phyloP scores from a whole-genome alignment of 2,888 invertebrate species.

The Chloroclysta siterata region DNA sequence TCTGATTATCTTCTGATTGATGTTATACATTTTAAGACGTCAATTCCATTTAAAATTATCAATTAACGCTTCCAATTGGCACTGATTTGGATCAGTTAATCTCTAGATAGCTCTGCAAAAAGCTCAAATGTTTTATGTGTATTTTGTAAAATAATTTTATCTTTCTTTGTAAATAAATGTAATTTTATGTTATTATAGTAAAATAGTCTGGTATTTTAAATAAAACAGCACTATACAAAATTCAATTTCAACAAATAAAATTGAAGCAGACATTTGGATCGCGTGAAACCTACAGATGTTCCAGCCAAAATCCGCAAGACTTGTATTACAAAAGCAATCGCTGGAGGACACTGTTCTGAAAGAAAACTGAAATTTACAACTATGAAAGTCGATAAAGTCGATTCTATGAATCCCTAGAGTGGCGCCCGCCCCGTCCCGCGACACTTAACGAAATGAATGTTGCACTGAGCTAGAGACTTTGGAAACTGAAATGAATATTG shows the following conservation, averaged over 20 bases:
- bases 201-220: too few species aligned
- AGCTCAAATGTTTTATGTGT: too few species aligned
- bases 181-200: too few species aligned
- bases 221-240: not conserved
- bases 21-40: too few species aligned
- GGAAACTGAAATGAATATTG: conserved; percentile 51
- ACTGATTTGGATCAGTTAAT: too few species aligned
- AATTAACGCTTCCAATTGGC: too few species aligned
- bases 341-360: conserved; percentile 37
- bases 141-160: too few species aligned
- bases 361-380: conserved; percentile 59
- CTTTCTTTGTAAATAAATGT: too few species aligned
- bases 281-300: conserved; percentile 8
- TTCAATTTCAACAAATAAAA: conserved; percentile 17
- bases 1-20: too few species aligned
- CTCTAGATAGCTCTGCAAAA: too few species aligned
- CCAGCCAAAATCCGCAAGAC: conserved; percentile 20
- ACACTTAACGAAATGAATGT: conserved; percentile 61
- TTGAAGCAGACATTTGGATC: conserved; percentile 11
- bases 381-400: conserved; percentile 56
- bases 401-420: conserved; percentile 59
- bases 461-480: conserved; percentile 49
- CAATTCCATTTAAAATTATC: too few species aligned
- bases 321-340: conserved; percentile 39
- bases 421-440: conserved; percentile 42